A percentile compares a stretch with the other conserved stretches of the same genome.
Conservation (phyloP, 2,888 invertebrate genomes). For the Lottia gigantea region DNA sequence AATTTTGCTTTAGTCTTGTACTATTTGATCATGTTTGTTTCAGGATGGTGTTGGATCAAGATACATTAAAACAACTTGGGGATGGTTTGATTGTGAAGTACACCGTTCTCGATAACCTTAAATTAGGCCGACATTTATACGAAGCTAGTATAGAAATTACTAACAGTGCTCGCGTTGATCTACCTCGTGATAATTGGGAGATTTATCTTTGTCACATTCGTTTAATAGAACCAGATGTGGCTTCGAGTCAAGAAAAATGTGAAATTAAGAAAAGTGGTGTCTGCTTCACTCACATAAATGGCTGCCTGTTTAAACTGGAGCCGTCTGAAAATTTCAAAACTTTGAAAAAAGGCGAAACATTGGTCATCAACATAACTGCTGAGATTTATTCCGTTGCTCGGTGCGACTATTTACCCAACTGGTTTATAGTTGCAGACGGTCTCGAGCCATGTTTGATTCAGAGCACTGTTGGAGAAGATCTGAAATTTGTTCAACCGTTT, state of each 20-base stretch:
- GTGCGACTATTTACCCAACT: conserved; percentile 56
- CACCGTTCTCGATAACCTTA: too few relatives aligned
- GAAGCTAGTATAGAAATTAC: too few relatives aligned
- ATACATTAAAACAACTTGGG: too few relatives aligned
- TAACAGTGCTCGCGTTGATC: too few relatives aligned
- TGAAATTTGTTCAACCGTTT: conserved; percentile 53
- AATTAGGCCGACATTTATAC: too few relatives aligned
- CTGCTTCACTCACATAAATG: conserved; percentile 52
- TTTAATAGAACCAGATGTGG: conserved; percentile 52
- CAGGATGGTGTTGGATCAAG: too few relatives aligned
- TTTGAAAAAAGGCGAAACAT: conserved; percentile 40
- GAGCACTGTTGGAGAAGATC: conserved; percentile 50
- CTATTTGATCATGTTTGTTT: too few relatives aligned
- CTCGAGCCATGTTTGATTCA: conserved; percentile 45
- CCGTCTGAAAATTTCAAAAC: conserved; percentile 47
- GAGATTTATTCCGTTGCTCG: conserved; percentile 56
- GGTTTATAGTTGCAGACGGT: conserved; percentile 49
- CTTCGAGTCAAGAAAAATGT: conserved; percentile 40
- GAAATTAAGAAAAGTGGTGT: conserved; percentile 41
- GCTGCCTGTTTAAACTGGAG: conserved; percentile 51
- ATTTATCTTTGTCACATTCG: conserved; percentile 59
- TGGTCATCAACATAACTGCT: conserved; percentile 46
- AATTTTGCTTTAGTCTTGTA: too few relatives aligned
- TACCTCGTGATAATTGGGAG: conserved; percentile 34
- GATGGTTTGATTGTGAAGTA: too few relatives aligned